Conservation (phyloP, 2,888 invertebrate species). For the Dastarcus helophoroides region DNA sequence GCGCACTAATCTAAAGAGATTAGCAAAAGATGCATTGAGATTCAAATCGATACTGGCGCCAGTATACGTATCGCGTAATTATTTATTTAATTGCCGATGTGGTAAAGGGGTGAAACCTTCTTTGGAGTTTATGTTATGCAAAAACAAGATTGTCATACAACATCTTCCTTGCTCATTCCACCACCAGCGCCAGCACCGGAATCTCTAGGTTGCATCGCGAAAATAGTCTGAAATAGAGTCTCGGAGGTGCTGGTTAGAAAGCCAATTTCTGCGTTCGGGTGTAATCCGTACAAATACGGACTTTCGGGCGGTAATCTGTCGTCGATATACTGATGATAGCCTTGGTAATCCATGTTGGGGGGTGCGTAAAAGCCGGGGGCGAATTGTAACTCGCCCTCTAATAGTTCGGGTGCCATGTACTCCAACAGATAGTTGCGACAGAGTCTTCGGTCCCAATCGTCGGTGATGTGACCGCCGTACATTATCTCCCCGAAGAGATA, state of each 20-base stretch:
- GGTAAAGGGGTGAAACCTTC: too few species aligned
- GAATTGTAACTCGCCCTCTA: conserved; percentile 73
- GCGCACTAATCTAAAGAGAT: too few species aligned
- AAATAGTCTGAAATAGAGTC: conserved; percentile 67
- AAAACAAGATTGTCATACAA: conserved; percentile 41
- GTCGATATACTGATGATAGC: conserved; percentile 83
- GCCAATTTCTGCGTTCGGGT: conserved; percentile 92
- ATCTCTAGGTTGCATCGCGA: conserved; percentile 85
- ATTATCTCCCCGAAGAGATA: conserved; percentile 95
- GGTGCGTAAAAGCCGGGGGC: conserved; percentile 81
- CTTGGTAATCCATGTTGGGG: conserved; percentile 74
- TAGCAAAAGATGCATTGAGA: too few species aligned
- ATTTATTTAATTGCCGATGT: too few species aligned
- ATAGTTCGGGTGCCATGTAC: conserved; percentile 77
- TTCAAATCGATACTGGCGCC: too few species aligned
- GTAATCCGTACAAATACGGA: conserved; percentile 82
- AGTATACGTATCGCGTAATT: too few species aligned
- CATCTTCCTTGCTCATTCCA: conserved; percentile 70
- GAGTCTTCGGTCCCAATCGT: conserved; percentile 87
- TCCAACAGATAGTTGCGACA: conserved; percentile 79
- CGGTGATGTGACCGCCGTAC: conserved; percentile 96
- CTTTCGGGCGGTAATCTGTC: conserved; percentile 78
- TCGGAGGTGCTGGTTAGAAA: conserved; percentile 81
- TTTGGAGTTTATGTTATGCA: too few species aligned
- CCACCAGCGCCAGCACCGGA: conserved; percentile 58